Evolutionary conservation across 1,140 invertebrate genomes (phyloP).

Genomic region (Aphis gossypii): DNA sequence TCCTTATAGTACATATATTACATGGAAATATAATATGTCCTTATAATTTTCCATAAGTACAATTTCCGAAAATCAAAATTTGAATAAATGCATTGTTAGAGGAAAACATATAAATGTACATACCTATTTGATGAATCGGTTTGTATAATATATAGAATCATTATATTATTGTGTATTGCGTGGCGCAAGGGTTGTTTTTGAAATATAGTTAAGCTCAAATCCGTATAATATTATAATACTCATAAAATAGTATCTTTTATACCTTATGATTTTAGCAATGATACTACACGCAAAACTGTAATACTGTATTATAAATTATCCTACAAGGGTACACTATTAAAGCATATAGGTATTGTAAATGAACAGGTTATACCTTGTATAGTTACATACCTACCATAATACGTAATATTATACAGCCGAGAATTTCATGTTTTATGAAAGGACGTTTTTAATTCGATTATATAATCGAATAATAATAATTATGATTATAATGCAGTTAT

Average conservation of each 20-base stretch:
- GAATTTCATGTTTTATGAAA: no score
- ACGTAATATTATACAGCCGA: no score
- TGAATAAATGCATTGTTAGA: not conserved
- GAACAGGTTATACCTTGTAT: not conserved
- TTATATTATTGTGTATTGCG: not conserved
- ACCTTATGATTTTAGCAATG: not conserved
- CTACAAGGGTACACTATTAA: not conserved
- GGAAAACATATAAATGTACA: fast-evolving
- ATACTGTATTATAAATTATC: not conserved
- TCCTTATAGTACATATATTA: no score
- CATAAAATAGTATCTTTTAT: not conserved
- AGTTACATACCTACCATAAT: no score
- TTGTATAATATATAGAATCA: no score
- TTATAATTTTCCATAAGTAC: not conserved
- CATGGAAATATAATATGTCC: no score
- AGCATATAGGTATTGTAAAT: not conserved
- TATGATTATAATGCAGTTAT: no score
- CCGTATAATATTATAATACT: not conserved
- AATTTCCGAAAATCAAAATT: not conserved
- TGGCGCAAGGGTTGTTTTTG: not conserved
- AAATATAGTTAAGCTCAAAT: not conserved
- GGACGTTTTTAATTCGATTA: no score
- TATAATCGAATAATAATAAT: no score
- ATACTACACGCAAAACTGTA: not conserved
- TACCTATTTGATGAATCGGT: not conserved